Percentiles rank a stretch among this genome's conserved stretches.
Evolutionary conservation across 2,888 invertebrate species (phyloP).

Genomic region (Synergus japonicus): DNA sequence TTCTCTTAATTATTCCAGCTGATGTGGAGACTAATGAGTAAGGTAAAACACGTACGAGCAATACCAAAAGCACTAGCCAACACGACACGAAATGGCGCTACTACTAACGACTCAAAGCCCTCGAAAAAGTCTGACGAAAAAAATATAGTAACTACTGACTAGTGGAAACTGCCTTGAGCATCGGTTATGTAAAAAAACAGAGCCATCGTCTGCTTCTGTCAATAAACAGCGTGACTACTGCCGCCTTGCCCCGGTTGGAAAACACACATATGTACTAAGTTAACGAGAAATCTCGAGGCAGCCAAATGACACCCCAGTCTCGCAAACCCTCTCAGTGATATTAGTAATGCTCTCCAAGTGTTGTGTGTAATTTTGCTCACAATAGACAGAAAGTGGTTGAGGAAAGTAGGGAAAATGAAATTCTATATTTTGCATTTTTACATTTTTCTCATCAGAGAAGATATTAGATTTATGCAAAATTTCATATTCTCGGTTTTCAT

Average conservation of each 20-base stretch:
- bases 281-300: constrained; percentile 15
- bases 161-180: constrained; percentile 22
- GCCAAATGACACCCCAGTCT: background rate
- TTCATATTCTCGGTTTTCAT: too few species aligned
- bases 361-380: constrained; percentile 10
- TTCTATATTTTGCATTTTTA: too few species aligned
- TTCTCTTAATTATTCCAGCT: constrained; percentile 36
- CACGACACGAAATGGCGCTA: background rate
- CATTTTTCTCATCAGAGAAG: too few species aligned
- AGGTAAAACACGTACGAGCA: constrained; percentile 37
- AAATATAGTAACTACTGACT: background rate
- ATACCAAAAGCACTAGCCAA: background rate
- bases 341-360: constrained; percentile 26
- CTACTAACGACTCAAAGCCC: constrained; percentile 25
- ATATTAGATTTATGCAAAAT: too few species aligned
- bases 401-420: background rate
- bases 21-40: constrained; percentile 40
- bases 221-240: constrained; percentile 20
- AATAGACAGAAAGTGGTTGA: constrained; percentile 17
- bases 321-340: constrained; percentile 22
- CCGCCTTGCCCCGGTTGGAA: background rate
- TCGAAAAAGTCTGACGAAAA: background rate
- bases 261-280: constrained; percentile 12
- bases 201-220: background rate
- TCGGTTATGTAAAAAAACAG: background rate